Evolutionary conservation across 2,888 invertebrate genomes (phyloP).

Genomic region (Drosophila putrida): DNA sequence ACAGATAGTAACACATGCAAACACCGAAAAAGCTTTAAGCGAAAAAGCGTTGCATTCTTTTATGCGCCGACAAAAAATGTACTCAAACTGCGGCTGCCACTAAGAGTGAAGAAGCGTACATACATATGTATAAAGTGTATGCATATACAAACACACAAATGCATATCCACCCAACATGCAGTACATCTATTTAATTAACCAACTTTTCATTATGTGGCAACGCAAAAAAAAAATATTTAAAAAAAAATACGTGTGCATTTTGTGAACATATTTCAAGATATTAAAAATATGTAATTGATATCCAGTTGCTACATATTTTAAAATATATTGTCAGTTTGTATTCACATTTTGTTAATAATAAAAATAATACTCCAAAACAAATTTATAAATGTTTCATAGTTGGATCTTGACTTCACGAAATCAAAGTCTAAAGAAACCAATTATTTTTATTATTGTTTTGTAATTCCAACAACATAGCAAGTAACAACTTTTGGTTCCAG

Average conservation of each 20-base stretch:
- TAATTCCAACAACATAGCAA: no score
- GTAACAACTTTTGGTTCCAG: no score
- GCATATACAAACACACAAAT: not conserved
- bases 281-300: not conserved
- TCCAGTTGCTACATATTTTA: not conserved
- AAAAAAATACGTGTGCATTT: not conserved
- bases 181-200: conserved; percentile 37
- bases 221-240: not conserved
- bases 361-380: no score
- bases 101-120: conserved; percentile 8
- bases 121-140: no score
- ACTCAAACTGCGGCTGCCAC: not conserved
- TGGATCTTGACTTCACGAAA: no score
- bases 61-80: conserved; percentile 47
- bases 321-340: not conserved
- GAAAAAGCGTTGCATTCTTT: conserved; percentile 65
- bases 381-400: no score
- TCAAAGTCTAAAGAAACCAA: no score
- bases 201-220: conserved; percentile 21
- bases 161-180: not conserved
- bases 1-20: conserved; percentile 35
- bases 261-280: not conserved
- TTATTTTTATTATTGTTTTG: no score
- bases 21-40: conserved; percentile 27
- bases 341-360: not conserved